Evolutionary conservation across 2,797 vertebrate genomes (phyloP).

Genomic region (Vultur gryphus): DNA sequence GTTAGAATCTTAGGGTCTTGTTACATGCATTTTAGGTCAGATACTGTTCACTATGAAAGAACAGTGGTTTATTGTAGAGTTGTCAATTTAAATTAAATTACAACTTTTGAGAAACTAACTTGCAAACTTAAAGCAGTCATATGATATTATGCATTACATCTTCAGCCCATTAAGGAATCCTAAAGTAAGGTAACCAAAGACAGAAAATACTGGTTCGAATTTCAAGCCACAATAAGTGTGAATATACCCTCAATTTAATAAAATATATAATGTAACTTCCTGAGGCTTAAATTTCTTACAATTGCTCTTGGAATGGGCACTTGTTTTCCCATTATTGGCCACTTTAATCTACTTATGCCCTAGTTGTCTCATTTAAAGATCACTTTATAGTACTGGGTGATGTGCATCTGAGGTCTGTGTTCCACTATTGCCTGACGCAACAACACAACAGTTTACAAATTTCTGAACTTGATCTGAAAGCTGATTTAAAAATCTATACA

Average conservation of each 20-base stretch:
- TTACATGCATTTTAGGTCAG: slow-evolving; percentile 84
- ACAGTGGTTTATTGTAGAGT: slow-evolving; percentile 85
- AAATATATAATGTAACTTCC: slow-evolving; percentile 95
- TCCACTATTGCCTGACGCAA: slow-evolving; percentile 75
- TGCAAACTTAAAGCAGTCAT: slow-evolving; percentile 91
- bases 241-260: slow-evolving; percentile 97
- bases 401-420: slow-evolving; percentile 76
- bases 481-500: slow-evolving; percentile 90
- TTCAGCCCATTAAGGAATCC: slow-evolving; percentile 88
- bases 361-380: slow-evolving; percentile 84
- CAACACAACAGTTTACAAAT: slow-evolving; percentile 90
- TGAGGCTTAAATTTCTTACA: slow-evolving; percentile 91
- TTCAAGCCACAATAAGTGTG: slow-evolving; percentile 90
- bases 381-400: slow-evolving; percentile 76
- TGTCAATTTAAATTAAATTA: slow-evolving; percentile 95
- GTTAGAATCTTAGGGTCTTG: slow-evolving; percentile 80
- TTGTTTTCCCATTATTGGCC: slow-evolving; percentile 91
- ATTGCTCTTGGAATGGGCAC: slow-evolving; percentile 84
- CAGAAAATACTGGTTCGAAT: slow-evolving; percentile 93
- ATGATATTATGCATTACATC: slow-evolving; percentile 87
- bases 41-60: slow-evolving; percentile 81
- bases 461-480: slow-evolving; percentile 87
- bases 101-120: slow-evolving; percentile 88
- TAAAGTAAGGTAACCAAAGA: slow-evolving; percentile 92
- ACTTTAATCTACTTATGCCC: slow-evolving; percentile 90